These are phyloP conservation scores for Nipponacmea schrenckii DNA, from an alignment of 2,888 invertebrate genomes.

Conservation along the genomic window DNA sequence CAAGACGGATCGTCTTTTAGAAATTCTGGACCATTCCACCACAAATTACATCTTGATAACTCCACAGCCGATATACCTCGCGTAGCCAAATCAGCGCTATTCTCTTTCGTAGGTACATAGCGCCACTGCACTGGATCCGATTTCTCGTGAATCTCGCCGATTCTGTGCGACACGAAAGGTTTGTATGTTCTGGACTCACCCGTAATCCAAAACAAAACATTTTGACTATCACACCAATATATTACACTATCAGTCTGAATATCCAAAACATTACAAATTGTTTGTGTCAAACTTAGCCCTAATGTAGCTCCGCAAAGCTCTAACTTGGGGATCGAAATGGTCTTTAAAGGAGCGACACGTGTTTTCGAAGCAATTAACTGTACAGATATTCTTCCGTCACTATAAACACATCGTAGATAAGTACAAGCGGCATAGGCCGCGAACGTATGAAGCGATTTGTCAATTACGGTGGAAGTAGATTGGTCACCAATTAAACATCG, in stretches of 20 bases:
- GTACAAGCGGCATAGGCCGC: too few species aligned
- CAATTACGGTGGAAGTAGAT: too few species aligned
- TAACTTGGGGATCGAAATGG: too few species aligned
- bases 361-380: too few species aligned
- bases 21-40: not conserved
- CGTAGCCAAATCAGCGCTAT: not conserved
- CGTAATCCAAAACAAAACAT: not conserved
- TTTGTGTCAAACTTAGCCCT: too few species aligned
- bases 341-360: too few species aligned
- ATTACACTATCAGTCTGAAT: not conserved
- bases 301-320: too few species aligned
- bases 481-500: not conserved
- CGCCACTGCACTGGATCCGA: conserved; percentile 1
- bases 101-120: not conserved
- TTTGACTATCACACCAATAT: not conserved
- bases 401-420: too few species aligned
- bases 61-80: not conserved
- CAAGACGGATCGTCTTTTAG: not conserved
- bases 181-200: not conserved
- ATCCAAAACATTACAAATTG: too few species aligned
- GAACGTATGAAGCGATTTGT: too few species aligned
- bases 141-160: not conserved
- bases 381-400: too few species aligned
- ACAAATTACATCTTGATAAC: not conserved
- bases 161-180: not conserved